These are phyloP conservation scores for Platichthys stellatus DNA, from an alignment of 2,113 vertebrate genomes.

Conservation along the genomic window DNA sequence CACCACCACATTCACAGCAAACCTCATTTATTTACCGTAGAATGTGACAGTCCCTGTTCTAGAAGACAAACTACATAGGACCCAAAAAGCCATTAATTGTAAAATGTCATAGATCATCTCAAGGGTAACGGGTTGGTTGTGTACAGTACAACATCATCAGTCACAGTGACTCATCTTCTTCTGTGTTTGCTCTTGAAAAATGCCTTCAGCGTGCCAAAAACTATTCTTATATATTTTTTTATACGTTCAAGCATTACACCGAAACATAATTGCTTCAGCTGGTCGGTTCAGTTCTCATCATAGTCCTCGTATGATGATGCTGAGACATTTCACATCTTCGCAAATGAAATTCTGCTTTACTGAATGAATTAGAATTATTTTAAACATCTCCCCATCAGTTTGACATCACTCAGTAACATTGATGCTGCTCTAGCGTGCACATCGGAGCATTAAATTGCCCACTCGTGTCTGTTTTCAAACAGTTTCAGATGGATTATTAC, in stretches of 20 bases:
- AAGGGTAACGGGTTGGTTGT: slow-evolving; percentile 9
- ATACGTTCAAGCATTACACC: not conserved
- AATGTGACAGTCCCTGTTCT: slow-evolving; percentile 34
- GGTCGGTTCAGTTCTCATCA: not conserved
- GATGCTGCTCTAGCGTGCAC: not conserved
- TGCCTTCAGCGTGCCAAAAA: not conserved
- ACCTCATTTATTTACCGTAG: not conserved
- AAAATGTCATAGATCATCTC: slow-evolving; percentile 16
- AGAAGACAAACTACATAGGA: slow-evolving; percentile 28
- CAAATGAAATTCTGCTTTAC: not conserved
- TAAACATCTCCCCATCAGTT: not conserved
- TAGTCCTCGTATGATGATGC: not conserved
- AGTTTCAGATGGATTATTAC: not conserved
- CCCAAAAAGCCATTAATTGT: slow-evolving; percentile 36
- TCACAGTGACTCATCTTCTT: slow-evolving; percentile 8
- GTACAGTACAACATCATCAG: slow-evolving; percentile 19
- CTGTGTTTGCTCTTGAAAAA: slow-evolving; percentile 15
- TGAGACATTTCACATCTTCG: not conserved
- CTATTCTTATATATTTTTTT: not conserved
- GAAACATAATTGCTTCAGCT: not conserved
- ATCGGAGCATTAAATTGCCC: not conserved
- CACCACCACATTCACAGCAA: not conserved
- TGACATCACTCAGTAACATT: not conserved
- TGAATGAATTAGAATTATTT: not conserved
- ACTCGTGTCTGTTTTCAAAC: not conserved